A percentile compares a stretch with the other conserved stretches of the same genome.
phyloP scores from a whole-genome alignment of 1,140 invertebrate genomes.

The Drosophila kohkoa region DNA sequence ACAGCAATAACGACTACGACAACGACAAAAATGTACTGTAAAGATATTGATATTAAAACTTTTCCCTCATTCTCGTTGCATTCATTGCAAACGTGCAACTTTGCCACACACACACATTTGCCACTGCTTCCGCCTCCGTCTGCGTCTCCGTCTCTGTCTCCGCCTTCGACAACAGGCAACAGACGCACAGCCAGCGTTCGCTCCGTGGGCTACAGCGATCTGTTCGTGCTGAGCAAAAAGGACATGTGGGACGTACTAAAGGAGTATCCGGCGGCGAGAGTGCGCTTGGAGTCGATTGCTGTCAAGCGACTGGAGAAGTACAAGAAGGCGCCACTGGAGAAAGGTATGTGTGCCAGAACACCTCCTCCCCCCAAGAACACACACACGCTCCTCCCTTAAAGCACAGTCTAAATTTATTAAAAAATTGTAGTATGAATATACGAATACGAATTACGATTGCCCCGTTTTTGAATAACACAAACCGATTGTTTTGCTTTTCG shows the following conservation, averaged over 20 bases:
- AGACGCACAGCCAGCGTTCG: conserved; percentile 97
- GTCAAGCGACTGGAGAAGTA: conserved; percentile 98
- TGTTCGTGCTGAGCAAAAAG: conserved; percentile 99
- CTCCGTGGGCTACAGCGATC: conserved; percentile 98
- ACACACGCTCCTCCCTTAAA: neutral
- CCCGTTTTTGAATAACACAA: conserved; percentile 70
- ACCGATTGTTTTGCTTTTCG: conserved; percentile 72
- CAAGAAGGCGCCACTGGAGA: conserved; percentile 95
- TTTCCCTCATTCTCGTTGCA: conserved; percentile 50
- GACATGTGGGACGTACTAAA: conserved; percentile 99
- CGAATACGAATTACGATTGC: conserved; percentile 44
- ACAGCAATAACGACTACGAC: conserved; percentile 31
- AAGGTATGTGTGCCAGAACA: conserved; percentile 88
- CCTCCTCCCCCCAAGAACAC: neutral
- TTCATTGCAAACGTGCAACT: conserved; percentile 29
- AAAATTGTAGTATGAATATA: conserved; percentile 7
- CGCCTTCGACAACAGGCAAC: conserved; percentile 89
- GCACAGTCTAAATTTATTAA: conserved; percentile 58
- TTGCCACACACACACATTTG: conserved; percentile 27
- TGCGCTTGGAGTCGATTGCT: conserved; percentile 98
- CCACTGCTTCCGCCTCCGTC: conserved; percentile 16
- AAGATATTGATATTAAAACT: conserved; percentile 74
- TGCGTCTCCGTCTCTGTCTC: conserved; percentile 29
- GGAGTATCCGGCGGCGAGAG: conserved; percentile 98
- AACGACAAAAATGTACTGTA: conserved; percentile 37